Conservation (phyloP, 2,888 invertebrate genomes). For the Gisinianus flammeolus region DNA sequence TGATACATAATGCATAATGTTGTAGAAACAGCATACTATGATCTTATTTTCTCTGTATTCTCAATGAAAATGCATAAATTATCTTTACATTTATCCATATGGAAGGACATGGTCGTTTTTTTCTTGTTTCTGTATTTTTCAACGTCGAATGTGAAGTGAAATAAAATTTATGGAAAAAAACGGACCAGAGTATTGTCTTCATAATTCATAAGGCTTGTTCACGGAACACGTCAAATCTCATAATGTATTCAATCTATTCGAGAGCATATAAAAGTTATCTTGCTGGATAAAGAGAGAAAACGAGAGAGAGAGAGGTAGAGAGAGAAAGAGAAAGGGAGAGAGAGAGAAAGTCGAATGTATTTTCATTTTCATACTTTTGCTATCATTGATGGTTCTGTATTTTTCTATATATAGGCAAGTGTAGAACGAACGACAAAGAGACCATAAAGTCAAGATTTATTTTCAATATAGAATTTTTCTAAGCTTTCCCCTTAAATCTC, state of each 20-base stretch:
- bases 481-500: conserved; percentile 35
- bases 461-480: conserved; percentile 44
- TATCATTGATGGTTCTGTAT: not conserved
- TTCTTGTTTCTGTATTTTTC: too few species aligned
- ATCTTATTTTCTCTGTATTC: too few species aligned
- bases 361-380: not conserved
- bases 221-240: conserved; percentile 19
- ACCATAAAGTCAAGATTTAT: conserved; percentile 50
- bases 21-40: too few species aligned
- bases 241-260: conserved; percentile 36
- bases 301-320: not conserved
- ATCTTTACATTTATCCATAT: too few species aligned
- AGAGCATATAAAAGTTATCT: conserved; percentile 7
- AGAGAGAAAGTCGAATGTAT: not conserved
- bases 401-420: not conserved
- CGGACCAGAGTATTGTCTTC: conserved; percentile 31
- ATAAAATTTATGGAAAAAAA: conserved; percentile 28
- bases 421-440: not conserved
- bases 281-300: not conserved
- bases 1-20: too few species aligned
- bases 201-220: conserved; percentile 40
- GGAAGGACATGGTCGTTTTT: too few species aligned
- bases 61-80: too few species aligned
- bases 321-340: not conserved
- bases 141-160: not conserved